Evolutionary conservation across 1,140 invertebrate genomes (phyloP), one percentile per base, ranked within the genome.

Genomic region (Drosophila hydei): DNA sequence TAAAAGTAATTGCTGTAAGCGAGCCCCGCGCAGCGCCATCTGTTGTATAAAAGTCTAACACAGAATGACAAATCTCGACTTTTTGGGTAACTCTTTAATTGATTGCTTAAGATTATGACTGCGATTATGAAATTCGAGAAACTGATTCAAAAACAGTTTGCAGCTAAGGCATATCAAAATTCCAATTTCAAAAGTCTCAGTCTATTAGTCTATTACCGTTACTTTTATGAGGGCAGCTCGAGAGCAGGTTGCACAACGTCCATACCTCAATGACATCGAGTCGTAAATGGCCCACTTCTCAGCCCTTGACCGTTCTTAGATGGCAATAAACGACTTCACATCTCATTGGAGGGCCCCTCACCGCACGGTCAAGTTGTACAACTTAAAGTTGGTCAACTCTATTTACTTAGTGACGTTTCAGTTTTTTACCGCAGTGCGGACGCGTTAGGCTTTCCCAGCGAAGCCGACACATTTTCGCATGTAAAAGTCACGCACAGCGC

Each of bases 381-480:
- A 21, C 6, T 16, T 42, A 3, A 12, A 2, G 50, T 69, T 52
- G 21, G 42, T 16, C 27, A 38, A 47, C 21, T 25, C 3, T 56
- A 16, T 42, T 56, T 54, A 36, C 3, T 40, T 40, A 54, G 51
- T 54, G 51, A 54, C 54, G 25, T 42, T 42, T 62, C 47, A 62
- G 9, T 14, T 54, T 19, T 16, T 52, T 36, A 36, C 11, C 16
- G 19, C n/a, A 14, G 12, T 19, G 25, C 36, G 16, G 42, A 11
- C 38, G 7, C 19, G n/a, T 72, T 72, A 2, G 30, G 50, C 25
- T 27, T 27, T n/a, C 23, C 60, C 43, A 50, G 54, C 19, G 23
- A 1, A 40, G 47, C 18, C 56, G 23, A 65, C 38, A 38, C 14
- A 60, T 72, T 67, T 72, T 72, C 63, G 63, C 69, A 72, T 65